Conservation (phyloP, 2,113 vertebrate genomes). For the Sterna hirundo region DNA sequence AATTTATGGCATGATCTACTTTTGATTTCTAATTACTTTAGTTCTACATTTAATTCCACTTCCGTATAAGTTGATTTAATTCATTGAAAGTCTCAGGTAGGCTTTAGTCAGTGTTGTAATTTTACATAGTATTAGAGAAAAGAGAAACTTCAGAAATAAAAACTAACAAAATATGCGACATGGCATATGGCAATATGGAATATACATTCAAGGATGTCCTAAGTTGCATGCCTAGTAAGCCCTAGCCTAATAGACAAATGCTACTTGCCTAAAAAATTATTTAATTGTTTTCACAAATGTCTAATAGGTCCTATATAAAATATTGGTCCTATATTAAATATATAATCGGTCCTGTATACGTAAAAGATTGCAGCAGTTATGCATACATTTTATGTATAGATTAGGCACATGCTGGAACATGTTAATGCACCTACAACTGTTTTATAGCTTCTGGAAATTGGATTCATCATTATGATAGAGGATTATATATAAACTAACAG, state of each 20-base stretch:
- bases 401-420: accelerated
- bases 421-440: background rate
- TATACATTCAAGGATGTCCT: background rate
- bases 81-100: background rate
- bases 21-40: conserved; percentile 31
- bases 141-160: background rate
- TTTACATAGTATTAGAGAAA: background rate
- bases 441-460: background rate
- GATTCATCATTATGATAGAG: background rate
- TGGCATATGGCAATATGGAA: background rate
- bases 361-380: background rate
- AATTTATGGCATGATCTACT: conserved; percentile 8
- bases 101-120: background rate
- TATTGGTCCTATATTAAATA: background rate
- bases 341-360: background rate
- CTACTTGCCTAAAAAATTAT: background rate
- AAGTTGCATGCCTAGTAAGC: background rate
- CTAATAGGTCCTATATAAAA: background rate
- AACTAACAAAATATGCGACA: background rate
- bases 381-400: background rate
- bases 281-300: background rate
- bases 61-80: background rate
- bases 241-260: background rate
- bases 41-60: background rate
- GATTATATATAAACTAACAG: background rate